Conservation (phyloP, 2,888 invertebrate species). For the Drosophila mimetica region DNA sequence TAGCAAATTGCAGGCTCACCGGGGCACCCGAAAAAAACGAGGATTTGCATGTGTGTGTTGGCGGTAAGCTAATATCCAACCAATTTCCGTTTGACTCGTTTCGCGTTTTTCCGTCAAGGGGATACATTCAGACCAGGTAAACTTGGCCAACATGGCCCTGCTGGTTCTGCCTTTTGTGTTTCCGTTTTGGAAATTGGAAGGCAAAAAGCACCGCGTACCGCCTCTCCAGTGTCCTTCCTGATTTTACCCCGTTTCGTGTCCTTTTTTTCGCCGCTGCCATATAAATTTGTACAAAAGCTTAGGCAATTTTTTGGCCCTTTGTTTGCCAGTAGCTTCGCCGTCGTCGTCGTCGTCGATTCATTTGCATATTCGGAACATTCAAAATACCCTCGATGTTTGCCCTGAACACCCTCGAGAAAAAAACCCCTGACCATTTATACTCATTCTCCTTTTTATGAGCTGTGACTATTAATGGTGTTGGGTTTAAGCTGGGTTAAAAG, state of each 20-base stretch:
- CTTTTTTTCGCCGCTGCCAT: slow-evolving; percentile 27
- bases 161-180: slow-evolving; percentile 70
- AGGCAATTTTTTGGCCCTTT: slow-evolving; percentile 45
- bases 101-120: slow-evolving; percentile 16
- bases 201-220: slow-evolving; percentile 25
- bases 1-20: slow-evolving; percentile 77
- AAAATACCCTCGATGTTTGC: slow-evolving; percentile 34
- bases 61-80: slow-evolving; percentile 71
- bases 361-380: slow-evolving; percentile 73
- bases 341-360: slow-evolving; percentile 53
- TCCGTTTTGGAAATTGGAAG: slow-evolving; percentile 76
- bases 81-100: slow-evolving; percentile 67
- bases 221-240: slow-evolving; percentile 27
- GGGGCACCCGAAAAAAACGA: slow-evolving; percentile 43
- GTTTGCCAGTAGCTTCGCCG: slow-evolving; percentile 32
- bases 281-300: slow-evolving; percentile 77
- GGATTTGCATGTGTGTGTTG: slow-evolving; percentile 35
- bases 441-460: slow-evolving; percentile 35
- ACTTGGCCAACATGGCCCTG: slow-evolving; percentile 41
- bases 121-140: slow-evolving; percentile 15
- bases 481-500: slow-evolving; percentile 43
- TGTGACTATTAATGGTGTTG: slow-evolving; percentile 41
- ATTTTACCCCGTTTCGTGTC: slow-evolving; percentile 5
- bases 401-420: slow-evolving; percentile 15
- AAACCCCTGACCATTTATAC: slow-evolving; percentile 8